phyloP scores from a whole-genome alignment of 2,113 vertebrate genomes.

The Mus pahari region DNA sequence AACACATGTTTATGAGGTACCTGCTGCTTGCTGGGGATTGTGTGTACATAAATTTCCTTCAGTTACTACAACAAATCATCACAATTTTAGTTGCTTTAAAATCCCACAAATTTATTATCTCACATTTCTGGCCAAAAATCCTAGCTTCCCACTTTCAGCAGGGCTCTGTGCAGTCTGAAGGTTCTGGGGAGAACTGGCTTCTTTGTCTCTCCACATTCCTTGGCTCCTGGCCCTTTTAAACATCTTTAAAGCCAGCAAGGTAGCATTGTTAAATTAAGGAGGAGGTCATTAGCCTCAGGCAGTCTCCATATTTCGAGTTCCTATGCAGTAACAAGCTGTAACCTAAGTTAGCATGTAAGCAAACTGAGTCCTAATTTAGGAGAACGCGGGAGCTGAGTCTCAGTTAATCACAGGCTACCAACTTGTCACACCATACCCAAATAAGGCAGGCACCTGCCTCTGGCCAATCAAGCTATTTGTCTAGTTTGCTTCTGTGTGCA shows the following conservation, averaged over 20 bases:
- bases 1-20: background rate
- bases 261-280: background rate
- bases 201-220: background rate
- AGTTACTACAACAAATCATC: background rate
- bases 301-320: background rate
- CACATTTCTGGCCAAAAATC: constrained; percentile 17
- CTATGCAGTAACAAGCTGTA: background rate
- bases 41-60: background rate
- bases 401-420: background rate
- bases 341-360: background rate
- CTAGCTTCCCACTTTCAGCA: background rate
- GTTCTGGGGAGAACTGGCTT: background rate
- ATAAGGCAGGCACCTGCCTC: background rate
- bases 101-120: constrained; percentile 25
- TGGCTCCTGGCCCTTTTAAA: background rate
- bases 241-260: background rate
- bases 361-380: background rate
- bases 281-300: background rate
- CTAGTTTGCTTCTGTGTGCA: background rate
- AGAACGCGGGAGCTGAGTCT: background rate
- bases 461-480: background rate
- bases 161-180: background rate
- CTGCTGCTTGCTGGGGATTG: background rate
- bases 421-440: background rate
- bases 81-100: constrained; percentile 35